Percentiles rank a stretch among this genome's conserved stretches.
These are phyloP conservation scores for Ophion obscuratus DNA, from an alignment of 2,888 invertebrate species.

Conservation along the genomic window DNA sequence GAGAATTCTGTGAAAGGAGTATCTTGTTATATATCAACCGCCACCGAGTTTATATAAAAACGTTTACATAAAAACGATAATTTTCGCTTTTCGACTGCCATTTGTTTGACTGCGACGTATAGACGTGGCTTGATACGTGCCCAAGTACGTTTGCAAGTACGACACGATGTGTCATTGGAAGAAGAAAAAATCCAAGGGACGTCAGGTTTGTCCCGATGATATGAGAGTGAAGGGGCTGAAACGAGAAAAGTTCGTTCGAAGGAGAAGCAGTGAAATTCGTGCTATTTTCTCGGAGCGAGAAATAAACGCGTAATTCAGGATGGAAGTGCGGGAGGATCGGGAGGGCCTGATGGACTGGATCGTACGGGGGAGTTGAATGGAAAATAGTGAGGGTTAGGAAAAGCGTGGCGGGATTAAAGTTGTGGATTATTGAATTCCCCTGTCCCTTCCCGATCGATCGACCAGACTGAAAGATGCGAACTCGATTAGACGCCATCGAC, in stretches of 20 bases:
- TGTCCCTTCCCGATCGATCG: slow-evolving; percentile 52
- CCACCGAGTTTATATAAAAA: slow-evolving; percentile 38
- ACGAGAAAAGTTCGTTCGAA: slow-evolving; percentile 7
- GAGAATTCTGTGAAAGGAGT: slow-evolving; percentile 63
- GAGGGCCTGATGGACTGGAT: not conserved
- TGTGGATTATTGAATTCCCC: slow-evolving; percentile 56
- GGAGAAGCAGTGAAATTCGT: slow-evolving; percentile 5
- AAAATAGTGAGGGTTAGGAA: slow-evolving; percentile 23
- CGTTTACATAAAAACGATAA: slow-evolving; percentile 27
- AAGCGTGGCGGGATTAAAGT: slow-evolving; percentile 11
- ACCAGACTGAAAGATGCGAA: slow-evolving; percentile 60
- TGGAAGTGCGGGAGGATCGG: not conserved
- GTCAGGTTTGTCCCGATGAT: slow-evolving; percentile 3
- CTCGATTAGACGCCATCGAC: slow-evolving; percentile 64
- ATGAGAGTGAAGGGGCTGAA: not conserved
- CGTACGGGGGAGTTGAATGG: not conserved
- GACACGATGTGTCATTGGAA: not conserved
- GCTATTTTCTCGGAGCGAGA: slow-evolving; percentile 30
- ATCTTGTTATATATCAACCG: slow-evolving; percentile 47
- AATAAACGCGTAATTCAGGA: slow-evolving; percentile 20
- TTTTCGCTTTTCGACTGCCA: slow-evolving; percentile 63
- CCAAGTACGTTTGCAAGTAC: not conserved
- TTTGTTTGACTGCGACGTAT: slow-evolving; percentile 27
- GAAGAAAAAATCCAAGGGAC: slow-evolving; percentile 26
- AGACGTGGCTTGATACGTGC: slow-evolving; percentile 1